Percentiles rank a stretch among this genome's conserved stretches.
These are phyloP conservation scores for Trissolcus basalis DNA, from an alignment of 1,140 invertebrate species.

Conservation along the genomic window DNA sequence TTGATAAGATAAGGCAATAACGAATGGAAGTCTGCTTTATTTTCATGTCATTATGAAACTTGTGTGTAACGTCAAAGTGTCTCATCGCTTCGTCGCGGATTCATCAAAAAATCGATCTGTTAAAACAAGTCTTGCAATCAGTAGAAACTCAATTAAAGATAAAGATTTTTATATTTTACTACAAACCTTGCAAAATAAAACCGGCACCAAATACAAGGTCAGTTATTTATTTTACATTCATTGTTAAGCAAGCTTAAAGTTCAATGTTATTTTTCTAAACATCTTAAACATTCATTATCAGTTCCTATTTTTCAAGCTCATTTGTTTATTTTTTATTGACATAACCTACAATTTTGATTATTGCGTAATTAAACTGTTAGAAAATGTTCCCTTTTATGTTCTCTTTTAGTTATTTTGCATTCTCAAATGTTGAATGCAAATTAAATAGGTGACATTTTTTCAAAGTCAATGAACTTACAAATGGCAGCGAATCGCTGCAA, in stretches of 20 bases:
- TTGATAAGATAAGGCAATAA: slow-evolving; percentile 28
- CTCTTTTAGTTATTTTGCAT: no score
- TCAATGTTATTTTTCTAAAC: background rate
- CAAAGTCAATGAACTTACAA: no score
- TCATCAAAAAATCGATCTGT: slow-evolving; percentile 70
- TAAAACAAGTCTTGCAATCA: slow-evolving; percentile 79
- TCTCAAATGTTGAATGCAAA: no score
- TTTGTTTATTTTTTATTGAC: no score
- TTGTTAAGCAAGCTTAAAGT: slow-evolving; percentile 5
- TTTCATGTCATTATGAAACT: slow-evolving; percentile 79
- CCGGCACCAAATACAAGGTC: slow-evolving; percentile 81
- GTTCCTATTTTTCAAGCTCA: no score
- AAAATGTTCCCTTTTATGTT: no score
- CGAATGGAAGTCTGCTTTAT: slow-evolving; percentile 1
- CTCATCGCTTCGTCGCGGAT: slow-evolving; percentile 77
- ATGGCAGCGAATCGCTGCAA: no score
- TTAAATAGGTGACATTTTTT: no score
- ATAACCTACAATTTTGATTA: no score
- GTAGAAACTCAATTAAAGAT: slow-evolving; percentile 78
- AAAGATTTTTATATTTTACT: slow-evolving; percentile 80
- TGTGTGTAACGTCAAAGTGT: slow-evolving; percentile 80
- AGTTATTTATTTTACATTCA: slow-evolving; percentile 9
- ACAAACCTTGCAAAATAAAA: slow-evolving; percentile 81
- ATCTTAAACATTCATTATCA: background rate
- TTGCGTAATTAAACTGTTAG: no score